Evolutionary conservation across 2,888 invertebrate species (phyloP).

Genomic region (Bombylius discolor): DNA sequence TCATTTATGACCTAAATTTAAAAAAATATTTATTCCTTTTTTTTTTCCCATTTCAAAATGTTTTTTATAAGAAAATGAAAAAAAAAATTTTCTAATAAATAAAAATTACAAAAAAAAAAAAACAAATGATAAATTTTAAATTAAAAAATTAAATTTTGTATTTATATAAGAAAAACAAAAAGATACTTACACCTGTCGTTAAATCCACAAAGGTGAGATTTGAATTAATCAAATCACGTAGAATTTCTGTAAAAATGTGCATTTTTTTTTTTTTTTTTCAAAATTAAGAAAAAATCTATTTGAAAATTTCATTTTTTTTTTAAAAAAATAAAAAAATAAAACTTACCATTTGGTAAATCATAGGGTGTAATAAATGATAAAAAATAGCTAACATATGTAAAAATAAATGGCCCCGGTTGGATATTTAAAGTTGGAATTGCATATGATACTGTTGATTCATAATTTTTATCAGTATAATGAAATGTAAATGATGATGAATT

Average conservation of each 20-base stretch:
- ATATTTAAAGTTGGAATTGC: conserved; percentile 35
- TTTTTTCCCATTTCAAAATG: too few relatives aligned
- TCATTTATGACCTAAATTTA: too few relatives aligned
- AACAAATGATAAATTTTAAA: too few relatives aligned
- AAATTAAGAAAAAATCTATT: background rate
- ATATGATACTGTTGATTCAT: conserved; percentile 20
- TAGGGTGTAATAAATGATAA: conserved; percentile 36
- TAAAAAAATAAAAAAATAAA: background rate
- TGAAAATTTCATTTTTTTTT: background rate
- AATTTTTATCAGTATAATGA: background rate
- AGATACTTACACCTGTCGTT: conserved; percentile 28
- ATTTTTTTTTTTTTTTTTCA: too few relatives aligned
- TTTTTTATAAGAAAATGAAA: too few relatives aligned
- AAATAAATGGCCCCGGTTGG: conserved; percentile 32
- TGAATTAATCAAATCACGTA: conserved; percentile 32
- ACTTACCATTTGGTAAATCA: conserved; percentile 35
- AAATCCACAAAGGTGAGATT: conserved; percentile 31
- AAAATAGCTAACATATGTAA: conserved; percentile 35
- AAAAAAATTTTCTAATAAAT: too few relatives aligned
- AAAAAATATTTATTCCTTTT: too few relatives aligned
- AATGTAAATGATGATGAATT: background rate
- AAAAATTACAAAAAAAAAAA: too few relatives aligned
- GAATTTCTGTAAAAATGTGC: conserved; percentile 23
- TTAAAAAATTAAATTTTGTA: too few relatives aligned
- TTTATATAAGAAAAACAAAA: too few relatives aligned